Evolutionary conservation across 2,797 vertebrate genomes (phyloP), one percentile per base, ranked within the genome.

Genomic region (Bovichtus variegatus): DNA sequence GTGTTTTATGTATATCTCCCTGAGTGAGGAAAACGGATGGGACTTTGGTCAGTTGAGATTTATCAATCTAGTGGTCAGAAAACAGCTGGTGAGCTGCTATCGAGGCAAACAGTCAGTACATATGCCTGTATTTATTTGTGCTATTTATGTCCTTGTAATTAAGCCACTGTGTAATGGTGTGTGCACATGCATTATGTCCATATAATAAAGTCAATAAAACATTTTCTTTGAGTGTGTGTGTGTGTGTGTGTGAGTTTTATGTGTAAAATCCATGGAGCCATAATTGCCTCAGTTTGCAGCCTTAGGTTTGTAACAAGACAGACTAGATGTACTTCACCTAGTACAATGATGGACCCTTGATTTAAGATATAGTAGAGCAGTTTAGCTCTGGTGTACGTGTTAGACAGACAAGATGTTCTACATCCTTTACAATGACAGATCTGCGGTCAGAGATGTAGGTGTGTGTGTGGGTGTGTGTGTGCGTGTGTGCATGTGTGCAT

Each of bases 341-440:
- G 68, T 80, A 67, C 82, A 84, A 81, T 87, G 90, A 91, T 88
- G 80, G 80, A 85, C 67, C 84, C 72, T 81, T 87, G 90, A 91
- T 91, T 91, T 91, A 83, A 91, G 85, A 88, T 92, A 91, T 92
- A 80, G 55, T 89, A 85, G 84, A 92, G 59, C 85, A 70, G 85
- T 89, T 87, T 73, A 91, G 80, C 72, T 76, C 67, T 44, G 55
- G 76, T 78, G 75, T 83, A 85, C 85, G 78, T 82, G 80, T 81
- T 68, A 86, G 89, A 87, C 82, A 84, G 89, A 92, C 92, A 91
- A 80, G 87, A 90, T 92, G 92, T 93, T 94, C 80, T 89, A 82
- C 89, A 92, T 85, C 82, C 74, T 82, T 85, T 87, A 87, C 89
- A 90, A 82, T 86, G 92, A 92, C 90, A 91, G 89, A 90, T 85